phyloP scores from a whole-genome alignment of 2,797 vertebrate species.

The Dallia pectoralis region DNA sequence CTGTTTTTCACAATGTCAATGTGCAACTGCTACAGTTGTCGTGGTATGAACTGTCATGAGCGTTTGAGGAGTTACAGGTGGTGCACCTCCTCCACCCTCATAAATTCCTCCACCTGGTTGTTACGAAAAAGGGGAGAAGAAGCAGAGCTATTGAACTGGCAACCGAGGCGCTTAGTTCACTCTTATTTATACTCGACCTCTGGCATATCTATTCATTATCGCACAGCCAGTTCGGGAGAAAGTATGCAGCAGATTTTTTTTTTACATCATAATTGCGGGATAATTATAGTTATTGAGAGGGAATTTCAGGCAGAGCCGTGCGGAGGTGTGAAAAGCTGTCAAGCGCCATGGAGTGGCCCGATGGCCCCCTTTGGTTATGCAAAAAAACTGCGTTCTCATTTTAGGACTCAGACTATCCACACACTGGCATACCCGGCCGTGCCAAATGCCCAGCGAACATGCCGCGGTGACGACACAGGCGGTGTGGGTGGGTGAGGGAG shows the following conservation, averaged over 20 bases:
- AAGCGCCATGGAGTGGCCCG: constrained; percentile 11
- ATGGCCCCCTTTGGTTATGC: neutral
- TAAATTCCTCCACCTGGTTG: neutral
- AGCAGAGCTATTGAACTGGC: neutral
- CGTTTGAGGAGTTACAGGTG: neutral
- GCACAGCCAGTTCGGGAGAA: neutral
- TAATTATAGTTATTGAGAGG: constrained; percentile 33
- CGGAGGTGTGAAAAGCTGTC: constrained; percentile 33
- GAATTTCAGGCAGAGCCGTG: constrained; percentile 12
- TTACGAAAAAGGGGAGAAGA: neutral
- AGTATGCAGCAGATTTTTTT: neutral
- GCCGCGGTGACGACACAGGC: constrained; percentile 2
- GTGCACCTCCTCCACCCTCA: neutral
- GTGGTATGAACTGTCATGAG: neutral
- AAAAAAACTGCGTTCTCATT: neutral
- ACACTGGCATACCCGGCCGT: neutral
- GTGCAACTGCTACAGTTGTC: neutral
- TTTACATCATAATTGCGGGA: constrained; percentile 19
- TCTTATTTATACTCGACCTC: neutral
- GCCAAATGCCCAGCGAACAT: neutral
- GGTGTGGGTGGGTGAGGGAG: neutral
- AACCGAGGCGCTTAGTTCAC: neutral
- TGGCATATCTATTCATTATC: neutral
- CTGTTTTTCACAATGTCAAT: too few species aligned
- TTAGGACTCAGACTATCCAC: neutral